These are phyloP conservation scores for Morpho helenor DNA, from an alignment of 2,888 invertebrate genomes.

Conservation along the genomic window DNA sequence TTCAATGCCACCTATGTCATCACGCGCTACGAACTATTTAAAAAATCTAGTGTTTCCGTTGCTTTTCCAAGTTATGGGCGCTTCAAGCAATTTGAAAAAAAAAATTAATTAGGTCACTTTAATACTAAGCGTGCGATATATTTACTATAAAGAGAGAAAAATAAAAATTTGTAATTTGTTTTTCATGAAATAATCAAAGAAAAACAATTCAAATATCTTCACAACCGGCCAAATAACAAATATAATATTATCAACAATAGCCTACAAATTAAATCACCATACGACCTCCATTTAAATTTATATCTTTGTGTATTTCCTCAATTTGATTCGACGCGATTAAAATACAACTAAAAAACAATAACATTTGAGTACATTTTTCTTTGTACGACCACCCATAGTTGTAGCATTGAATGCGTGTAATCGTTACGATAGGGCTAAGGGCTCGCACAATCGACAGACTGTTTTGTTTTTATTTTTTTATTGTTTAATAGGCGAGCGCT, in stretches of 20 bases:
- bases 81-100: too few relatives aligned
- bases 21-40: too few relatives aligned
- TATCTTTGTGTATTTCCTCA: constrained; percentile 31
- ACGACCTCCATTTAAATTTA: constrained; percentile 31
- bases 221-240: constrained; percentile 3
- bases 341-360: constrained; percentile 19
- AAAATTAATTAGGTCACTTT: too few relatives aligned
- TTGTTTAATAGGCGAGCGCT: too few relatives aligned
- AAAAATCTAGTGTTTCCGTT: too few relatives aligned
- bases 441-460: constrained; percentile 31
- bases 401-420: constrained; percentile 34
- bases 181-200: not conserved
- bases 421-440: constrained; percentile 33
- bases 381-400: constrained; percentile 1
- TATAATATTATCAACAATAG: constrained; percentile 22
- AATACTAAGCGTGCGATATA: too few relatives aligned
- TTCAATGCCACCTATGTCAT: too few relatives aligned
- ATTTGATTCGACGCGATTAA: constrained; percentile 14
- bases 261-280: constrained; percentile 28
- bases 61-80: too few relatives aligned
- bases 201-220: constrained; percentile 1
- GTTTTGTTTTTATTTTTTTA: too few relatives aligned
- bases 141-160: too few relatives aligned
- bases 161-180: too few relatives aligned
- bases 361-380: constrained; percentile 14